Base-by-base conservation (phyloP, 2,888 invertebrate genomes). In the Torymus tubicola region DNA sequence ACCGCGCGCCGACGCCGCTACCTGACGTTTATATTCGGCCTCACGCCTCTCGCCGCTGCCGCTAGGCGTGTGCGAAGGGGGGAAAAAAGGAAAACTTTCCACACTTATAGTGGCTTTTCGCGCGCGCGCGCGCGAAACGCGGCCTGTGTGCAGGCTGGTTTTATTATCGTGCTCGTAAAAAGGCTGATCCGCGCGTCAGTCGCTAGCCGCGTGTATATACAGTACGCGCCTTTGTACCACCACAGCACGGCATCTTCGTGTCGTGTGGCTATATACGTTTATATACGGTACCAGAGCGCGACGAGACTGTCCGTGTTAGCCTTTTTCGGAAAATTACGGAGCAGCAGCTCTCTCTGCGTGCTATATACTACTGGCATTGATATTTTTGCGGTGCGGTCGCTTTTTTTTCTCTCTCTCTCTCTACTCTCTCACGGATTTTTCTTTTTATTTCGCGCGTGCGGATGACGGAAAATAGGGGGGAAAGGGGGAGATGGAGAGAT, bases 131-230 rank as follows among this genome's bases (percentile, higher is more conserved):
- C 42, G 1, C 31, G 24, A 11, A 18, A 50, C 24, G 57, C 31
- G 53, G n/a, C n/a, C 74, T 63, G 61, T 60, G 58, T 18, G 50
- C 52, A 24, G 12, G 75, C 67, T 14, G 21, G 61, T 81, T 81
- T 81, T 81, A 81, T 78, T 81, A 78, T 81, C 67, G 50, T 57
- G 61, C 78, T 81, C 81, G 75, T 81, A 81, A 81, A 81, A 78
- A 57, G 52, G 24, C 57, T 64, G 69, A 74, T 69, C 58, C 75
- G 58, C 63, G 50, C 63, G 50, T 52, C 55, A 18, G 55, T 18
- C 57, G 77, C 52, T n/a, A n/a, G 58, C 14, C n/a, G 72, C 42
- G 64, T 18, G 67, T 63, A 14, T 64, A 16, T 12, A 4, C 16
- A 53, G 60, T n/a, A n/a, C 50, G 42, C 57, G 71, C 78, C n/a